Base-by-base conservation (phyloP, 1,140 invertebrate genomes). In the Vanessa atalanta region DNA sequence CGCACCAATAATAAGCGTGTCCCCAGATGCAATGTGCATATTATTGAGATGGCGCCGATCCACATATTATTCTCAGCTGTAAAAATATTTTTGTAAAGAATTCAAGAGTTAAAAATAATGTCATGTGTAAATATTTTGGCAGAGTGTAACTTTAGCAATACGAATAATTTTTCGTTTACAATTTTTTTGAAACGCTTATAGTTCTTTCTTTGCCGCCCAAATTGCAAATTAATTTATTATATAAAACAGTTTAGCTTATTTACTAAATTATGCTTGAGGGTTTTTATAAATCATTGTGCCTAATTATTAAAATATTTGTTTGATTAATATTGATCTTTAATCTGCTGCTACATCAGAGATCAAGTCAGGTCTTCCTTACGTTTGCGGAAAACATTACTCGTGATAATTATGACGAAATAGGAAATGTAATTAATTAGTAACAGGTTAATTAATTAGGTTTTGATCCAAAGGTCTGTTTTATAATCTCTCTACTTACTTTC, bases 1-100 rank as follows among this genome's bases (percentile, higher is more conserved):
- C 76, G 31, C 48, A 51, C 66, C 47, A 75, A 69, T 72, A 72
- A 69, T 65, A 70, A 78, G 65, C 26, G 64, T 57, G 68, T 71
- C 70, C 64, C 69, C 53, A 51, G 67, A 16, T 76, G 70, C 65
- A 65, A 76, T 68, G 60, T 64, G 71, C 69, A 67, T 71, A 67
- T 67, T 71, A 75, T 75, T 61, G 48, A 57, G 67, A 51, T 65
- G 64, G 68, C 73, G 55, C 55, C 69, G 66, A 37, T 57, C 37
- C 37, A 65, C 61, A 43, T 61, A 61, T 63, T 73, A 68, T 68
- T 68, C 48, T 73, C 61, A 55, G 71, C 51, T 37, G 12, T 13
- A 37, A 12, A 12, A 20, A 57, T 57, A 37, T 61, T 61, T 61
- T 37, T 37, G 13, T 37, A 37, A 61, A 15, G 14, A 61, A 37